A percentile compares a stretch with the other conserved stretches of the same genome.
These are phyloP conservation scores for Castor canadensis DNA, from an alignment of 2,113 vertebrate species.

Conservation along the genomic window DNA sequence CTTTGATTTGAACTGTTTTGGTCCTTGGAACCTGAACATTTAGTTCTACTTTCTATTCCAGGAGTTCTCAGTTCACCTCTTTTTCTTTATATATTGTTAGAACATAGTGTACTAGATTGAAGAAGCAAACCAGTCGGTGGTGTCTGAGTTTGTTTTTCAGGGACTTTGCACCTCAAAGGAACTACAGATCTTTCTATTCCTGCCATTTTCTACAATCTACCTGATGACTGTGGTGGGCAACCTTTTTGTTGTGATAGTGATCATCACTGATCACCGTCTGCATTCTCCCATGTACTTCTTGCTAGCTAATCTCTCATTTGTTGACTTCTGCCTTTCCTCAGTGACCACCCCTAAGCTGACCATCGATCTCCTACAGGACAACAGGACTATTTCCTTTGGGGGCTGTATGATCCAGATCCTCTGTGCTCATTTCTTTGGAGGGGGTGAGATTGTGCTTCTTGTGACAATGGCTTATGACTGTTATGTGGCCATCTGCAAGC, in stretches of 20 bases:
- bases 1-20: neutral
- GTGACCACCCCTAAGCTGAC: neutral
- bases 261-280: constrained; percentile 34
- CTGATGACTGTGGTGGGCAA: constrained; percentile 49
- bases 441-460: constrained; percentile 69
- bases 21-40: neutral
- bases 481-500: constrained; percentile 77
- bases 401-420: constrained; percentile 74
- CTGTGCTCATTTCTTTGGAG: constrained; percentile 61
- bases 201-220: constrained; percentile 49
- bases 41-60: neutral
- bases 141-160: constrained; percentile 12
- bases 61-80: neutral
- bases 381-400: constrained; percentile 18
- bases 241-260: neutral
- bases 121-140: neutral
- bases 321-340: constrained; percentile 30
- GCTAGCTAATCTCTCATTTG: neutral
- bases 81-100: neutral
- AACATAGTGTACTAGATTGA: neutral
- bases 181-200: neutral
- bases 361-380: neutral
- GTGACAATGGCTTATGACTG: constrained; percentile 75
- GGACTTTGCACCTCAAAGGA: neutral
- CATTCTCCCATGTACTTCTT: constrained; percentile 16